Evolutionary conservation across 2,797 vertebrate genomes (phyloP).

Genomic region (Nasua narica): DNA sequence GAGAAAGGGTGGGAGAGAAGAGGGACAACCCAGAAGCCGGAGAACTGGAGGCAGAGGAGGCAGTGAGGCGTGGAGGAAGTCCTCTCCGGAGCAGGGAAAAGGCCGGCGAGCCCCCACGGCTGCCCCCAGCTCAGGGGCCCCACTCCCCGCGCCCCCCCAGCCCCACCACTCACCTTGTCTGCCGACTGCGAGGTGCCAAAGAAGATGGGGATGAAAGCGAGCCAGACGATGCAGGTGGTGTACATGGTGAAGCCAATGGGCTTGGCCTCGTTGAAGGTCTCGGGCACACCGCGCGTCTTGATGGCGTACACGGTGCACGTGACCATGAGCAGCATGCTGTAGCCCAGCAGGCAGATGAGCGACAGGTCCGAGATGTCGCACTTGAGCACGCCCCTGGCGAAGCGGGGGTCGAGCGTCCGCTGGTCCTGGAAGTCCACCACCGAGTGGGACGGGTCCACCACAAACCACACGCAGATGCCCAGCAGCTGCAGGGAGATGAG

Average conservation of each 20-base stretch:
- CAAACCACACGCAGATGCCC: slow-evolving; percentile 97
- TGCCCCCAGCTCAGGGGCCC: neutral
- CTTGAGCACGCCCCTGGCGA: slow-evolving; percentile 93
- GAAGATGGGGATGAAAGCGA: slow-evolving; percentile 98
- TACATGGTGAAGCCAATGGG: slow-evolving; percentile 99
- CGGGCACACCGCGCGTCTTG: slow-evolving; percentile 95
- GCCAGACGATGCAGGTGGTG: slow-evolving; percentile 98
- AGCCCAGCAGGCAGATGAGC: slow-evolving; percentile 96
- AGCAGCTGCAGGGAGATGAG: slow-evolving; percentile 96
- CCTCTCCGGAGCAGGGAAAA: accelerated
- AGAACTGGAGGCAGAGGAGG: neutral
- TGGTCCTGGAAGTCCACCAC: slow-evolving; percentile 97
- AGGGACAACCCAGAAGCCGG: neutral
- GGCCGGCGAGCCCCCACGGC: neutral
- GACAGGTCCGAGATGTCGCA: slow-evolving; percentile 98
- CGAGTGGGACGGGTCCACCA: slow-evolving; percentile 94
- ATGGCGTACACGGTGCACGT: slow-evolving; percentile 99
- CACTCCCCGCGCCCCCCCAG: neutral
- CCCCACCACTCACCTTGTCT: slow-evolving; percentile 89
- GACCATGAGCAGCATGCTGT: slow-evolving; percentile 98
- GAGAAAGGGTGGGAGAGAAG: neutral
- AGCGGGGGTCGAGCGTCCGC: slow-evolving; percentile 92
- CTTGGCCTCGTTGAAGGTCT: slow-evolving; percentile 98
- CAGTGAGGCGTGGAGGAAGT: neutral
- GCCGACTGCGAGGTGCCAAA: slow-evolving; percentile 97